Percentiles rank a stretch among this genome's conserved stretches.
Conservation (phyloP, 1,140 invertebrate genomes). For the Vollenhovia emeryi region DNA sequence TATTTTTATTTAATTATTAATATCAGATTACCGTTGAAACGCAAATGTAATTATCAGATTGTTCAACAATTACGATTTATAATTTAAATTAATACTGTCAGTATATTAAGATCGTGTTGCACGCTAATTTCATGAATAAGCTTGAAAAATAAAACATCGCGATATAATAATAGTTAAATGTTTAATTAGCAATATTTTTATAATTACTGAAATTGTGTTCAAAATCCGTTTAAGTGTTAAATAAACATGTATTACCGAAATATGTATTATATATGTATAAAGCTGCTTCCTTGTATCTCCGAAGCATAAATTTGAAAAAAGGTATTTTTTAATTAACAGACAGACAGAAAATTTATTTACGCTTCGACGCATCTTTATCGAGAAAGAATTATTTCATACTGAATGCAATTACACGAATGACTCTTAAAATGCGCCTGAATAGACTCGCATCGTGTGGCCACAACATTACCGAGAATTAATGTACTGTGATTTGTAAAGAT, state of each 20-base stretch:
- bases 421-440: neutral
- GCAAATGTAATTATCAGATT: neutral
- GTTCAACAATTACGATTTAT: neutral
- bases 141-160: neutral
- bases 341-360: neutral
- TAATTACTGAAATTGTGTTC: neutral
- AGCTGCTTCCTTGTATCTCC: neutral
- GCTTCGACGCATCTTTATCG: neutral
- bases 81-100: neutral
- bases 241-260: neutral
- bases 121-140: neutral
- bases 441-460: neutral
- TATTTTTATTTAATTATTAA: constrained; percentile 6
- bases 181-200: neutral
- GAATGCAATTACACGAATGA: neutral
- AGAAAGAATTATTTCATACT: neutral
- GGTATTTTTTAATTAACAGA: neutral
- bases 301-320: neutral
- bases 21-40: neutral
- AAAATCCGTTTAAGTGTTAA: neutral
- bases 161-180: neutral
- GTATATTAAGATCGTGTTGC: neutral
- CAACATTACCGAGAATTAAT: neutral
- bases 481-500: neutral
- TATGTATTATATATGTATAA: neutral